Percentiles rank a stretch among this genome's conserved stretches.
Conservation (phyloP, 2,888 invertebrate species). For the Rugalucina vietnamica region DNA sequence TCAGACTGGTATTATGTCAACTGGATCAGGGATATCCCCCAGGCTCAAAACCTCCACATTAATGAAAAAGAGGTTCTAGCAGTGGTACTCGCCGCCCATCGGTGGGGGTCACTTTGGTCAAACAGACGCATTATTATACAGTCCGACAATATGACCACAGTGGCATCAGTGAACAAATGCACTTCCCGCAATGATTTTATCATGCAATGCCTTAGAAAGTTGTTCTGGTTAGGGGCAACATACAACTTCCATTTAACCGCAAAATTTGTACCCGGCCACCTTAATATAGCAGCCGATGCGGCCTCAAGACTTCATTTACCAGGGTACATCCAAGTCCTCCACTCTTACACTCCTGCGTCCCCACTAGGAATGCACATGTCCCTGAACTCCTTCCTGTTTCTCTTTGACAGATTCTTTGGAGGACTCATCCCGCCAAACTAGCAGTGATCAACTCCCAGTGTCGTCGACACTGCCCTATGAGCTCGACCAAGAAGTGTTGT, state of each 20-base stretch:
- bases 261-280: not conserved
- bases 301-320: slow-evolving; percentile 7
- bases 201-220: not conserved
- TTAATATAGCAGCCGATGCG: slow-evolving; percentile 7
- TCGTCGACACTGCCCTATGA: not conserved
- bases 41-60: not conserved
- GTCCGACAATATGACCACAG: slow-evolving; percentile 18
- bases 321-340: not conserved
- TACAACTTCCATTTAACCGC: slow-evolving; percentile 7
- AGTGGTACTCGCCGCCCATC: slow-evolving; percentile 3
- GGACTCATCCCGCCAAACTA: not conserved
- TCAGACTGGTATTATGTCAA: not conserved
- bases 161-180: slow-evolving; percentile 20
- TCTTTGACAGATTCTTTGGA: not conserved
- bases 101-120: slow-evolving; percentile 14
- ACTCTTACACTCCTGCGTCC: not conserved
- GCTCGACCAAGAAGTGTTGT: slow-evolving; percentile 24
- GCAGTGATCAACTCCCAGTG: not conserved
- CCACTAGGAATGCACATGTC: not conserved
- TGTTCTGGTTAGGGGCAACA: not conserved
- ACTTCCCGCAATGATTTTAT: not conserved
- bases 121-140: slow-evolving; percentile 9
- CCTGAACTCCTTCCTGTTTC: not conserved
- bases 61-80: not conserved
- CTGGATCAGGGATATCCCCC: not conserved